Evolutionary conservation across 2,888 invertebrate genomes (phyloP).

Genomic region (Junonia oenone): DNA sequence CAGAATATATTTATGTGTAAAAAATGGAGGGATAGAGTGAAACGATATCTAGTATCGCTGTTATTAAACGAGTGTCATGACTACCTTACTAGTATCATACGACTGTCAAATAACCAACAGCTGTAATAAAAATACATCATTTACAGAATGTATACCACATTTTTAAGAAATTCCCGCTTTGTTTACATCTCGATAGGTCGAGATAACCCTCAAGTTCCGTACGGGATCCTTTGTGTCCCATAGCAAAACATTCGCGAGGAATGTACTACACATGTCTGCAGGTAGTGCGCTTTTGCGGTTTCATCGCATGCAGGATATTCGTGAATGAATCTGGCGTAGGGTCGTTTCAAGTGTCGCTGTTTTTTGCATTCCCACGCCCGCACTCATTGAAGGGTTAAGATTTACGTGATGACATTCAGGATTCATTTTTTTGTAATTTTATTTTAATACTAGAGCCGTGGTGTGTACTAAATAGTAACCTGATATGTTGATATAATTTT

Average conservation of each 20-base stretch:
- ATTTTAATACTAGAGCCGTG: background rate
- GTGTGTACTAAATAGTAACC: conserved; percentile 1
- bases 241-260: conserved; percentile 37
- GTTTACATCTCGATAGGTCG: conserved; percentile 27
- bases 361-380: conserved; percentile 71
- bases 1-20: background rate
- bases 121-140: too few species aligned
- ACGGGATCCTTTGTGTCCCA: background rate
- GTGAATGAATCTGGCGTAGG: conserved; percentile 61
- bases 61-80: too few species aligned
- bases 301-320: conserved; percentile 75
- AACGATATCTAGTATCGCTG: background rate
- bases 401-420: conserved; percentile 4
- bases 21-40: background rate
- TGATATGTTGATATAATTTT: conserved; percentile 10
- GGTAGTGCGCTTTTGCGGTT: conserved; percentile 69
- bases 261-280: conserved; percentile 39
- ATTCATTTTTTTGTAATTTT: background rate
- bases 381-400: conserved; percentile 8
- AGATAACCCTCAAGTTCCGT: conserved; percentile 49
- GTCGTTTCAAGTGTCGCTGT: conserved; percentile 43
- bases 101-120: too few species aligned
- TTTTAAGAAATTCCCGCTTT: too few species aligned
- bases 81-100: too few species aligned
- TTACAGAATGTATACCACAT: too few species aligned